Conservation (phyloP, 2,888 invertebrate species). For the Dasysyrphus albostriatus region DNA sequence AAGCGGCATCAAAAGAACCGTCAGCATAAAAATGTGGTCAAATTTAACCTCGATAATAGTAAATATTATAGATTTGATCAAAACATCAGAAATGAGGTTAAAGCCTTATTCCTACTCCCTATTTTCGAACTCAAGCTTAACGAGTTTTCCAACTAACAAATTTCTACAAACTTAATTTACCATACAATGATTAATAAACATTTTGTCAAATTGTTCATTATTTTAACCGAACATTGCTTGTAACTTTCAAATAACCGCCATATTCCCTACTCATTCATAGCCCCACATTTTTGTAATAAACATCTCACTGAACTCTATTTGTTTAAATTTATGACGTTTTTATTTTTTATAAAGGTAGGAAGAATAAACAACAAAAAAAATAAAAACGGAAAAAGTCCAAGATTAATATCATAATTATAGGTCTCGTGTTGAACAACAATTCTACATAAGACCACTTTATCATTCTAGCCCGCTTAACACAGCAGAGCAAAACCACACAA, state of each 20-base stretch:
- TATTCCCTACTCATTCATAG: neutral
- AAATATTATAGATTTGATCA: no score
- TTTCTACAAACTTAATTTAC: no score
- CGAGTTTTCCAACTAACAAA: no score
- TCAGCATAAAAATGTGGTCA: no score
- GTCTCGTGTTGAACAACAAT: slow-evolving; percentile 68
- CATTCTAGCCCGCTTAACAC: slow-evolving; percentile 62
- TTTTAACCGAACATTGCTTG: neutral
- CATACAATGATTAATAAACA: no score
- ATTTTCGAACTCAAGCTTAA: no score
- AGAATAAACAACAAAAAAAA: neutral
- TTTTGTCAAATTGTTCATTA: no score
- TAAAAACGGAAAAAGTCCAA: neutral
- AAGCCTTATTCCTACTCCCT: no score
- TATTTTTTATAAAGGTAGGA: neutral
- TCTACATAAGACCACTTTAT: slow-evolving; percentile 48
- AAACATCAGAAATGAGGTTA: no score
- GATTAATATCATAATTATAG: slow-evolving; percentile 56
- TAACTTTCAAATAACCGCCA: neutral
- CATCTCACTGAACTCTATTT: slow-evolving; percentile 55
- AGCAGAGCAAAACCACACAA: slow-evolving; percentile 51
- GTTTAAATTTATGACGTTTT: slow-evolving; percentile 27
- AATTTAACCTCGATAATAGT: no score
- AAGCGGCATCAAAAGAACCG: no score
- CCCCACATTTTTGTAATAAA: neutral